Evolutionary conservation across 2,797 vertebrate species (phyloP).

Genomic region (Apogon talboti): DNA sequence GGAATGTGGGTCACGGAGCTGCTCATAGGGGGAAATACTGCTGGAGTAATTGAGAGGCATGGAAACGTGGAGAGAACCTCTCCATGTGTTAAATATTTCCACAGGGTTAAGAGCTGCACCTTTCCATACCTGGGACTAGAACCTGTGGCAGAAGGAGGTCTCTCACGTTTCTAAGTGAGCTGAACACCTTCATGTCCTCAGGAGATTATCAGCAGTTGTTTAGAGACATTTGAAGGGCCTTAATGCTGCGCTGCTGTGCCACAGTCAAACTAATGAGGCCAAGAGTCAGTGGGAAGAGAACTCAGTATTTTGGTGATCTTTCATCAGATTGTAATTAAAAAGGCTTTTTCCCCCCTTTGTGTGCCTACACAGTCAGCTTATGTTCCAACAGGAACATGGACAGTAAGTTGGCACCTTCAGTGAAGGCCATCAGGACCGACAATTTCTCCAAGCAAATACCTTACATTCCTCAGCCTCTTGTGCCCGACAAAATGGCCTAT

Average conservation of each 20-base stretch:
- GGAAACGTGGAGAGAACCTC: slow-evolving; percentile 61
- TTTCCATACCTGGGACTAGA: slow-evolving; percentile 48
- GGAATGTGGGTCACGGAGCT: slow-evolving; percentile 68
- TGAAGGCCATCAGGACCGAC: slow-evolving; percentile 59
- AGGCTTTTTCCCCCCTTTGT: slow-evolving; percentile 7
- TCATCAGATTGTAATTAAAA: slow-evolving; percentile 76
- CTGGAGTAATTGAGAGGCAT: slow-evolving; percentile 67
- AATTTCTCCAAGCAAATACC: slow-evolving; percentile 67
- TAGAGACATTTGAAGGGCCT: slow-evolving; percentile 1
- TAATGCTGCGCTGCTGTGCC: background rate
- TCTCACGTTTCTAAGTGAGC: background rate
- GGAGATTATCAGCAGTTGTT: slow-evolving; percentile 20
- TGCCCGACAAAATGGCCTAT: slow-evolving; percentile 44
- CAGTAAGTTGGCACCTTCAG: slow-evolving; percentile 72
- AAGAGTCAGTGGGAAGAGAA: slow-evolving; percentile 33
- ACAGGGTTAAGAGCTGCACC: slow-evolving; percentile 42
- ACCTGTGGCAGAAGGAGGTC: slow-evolving; percentile 19
- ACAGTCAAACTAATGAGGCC: slow-evolving; percentile 7
- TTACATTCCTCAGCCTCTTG: slow-evolving; percentile 69
- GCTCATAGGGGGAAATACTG: slow-evolving; percentile 63
- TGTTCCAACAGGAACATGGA: slow-evolving; percentile 63
- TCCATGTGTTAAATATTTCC: slow-evolving; percentile 62
- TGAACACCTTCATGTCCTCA: slow-evolving; percentile 2
- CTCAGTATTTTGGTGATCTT: slow-evolving; percentile 54
- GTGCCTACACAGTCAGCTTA: slow-evolving; percentile 56